Evolutionary conservation across 2,888 invertebrate genomes (phyloP).

Genomic region (Zelleria hepariella): DNA sequence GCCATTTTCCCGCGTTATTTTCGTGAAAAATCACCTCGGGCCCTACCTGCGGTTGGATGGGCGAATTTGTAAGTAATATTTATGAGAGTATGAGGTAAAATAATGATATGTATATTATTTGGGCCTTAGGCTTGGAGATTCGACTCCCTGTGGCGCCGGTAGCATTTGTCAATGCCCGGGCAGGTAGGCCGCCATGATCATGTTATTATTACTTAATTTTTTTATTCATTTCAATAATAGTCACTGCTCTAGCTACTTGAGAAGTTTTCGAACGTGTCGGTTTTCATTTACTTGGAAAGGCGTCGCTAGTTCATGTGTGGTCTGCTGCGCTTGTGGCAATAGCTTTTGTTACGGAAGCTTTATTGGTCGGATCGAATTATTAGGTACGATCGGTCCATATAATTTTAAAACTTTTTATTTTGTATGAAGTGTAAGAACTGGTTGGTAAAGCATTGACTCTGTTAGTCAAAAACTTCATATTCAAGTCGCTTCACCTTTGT

Average conservation of each 20-base stretch:
- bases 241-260: slow-evolving; percentile 22
- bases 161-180: slow-evolving; percentile 60
- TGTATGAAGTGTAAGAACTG: no score
- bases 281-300: slow-evolving; percentile 8
- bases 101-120: slow-evolving; percentile 68
- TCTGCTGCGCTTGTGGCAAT: slow-evolving; percentile 2
- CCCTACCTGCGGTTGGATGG: slow-evolving; percentile 33
- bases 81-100: slow-evolving; percentile 51
- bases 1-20: slow-evolving; percentile 32
- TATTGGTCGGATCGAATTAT: slow-evolving; percentile 10
- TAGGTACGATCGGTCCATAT: no score
- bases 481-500: no score
- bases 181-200: slow-evolving; percentile 52
- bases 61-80: slow-evolving; percentile 55
- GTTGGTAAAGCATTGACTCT: no score
- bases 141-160: slow-evolving; percentile 34
- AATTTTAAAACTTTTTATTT: no score
- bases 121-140: slow-evolving; percentile 37
- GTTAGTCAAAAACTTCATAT: no score
- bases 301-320: slow-evolving; percentile 12
- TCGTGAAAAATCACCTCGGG: slow-evolving; percentile 50
- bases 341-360: background rate
- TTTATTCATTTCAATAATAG: slow-evolving; percentile 46
- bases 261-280: slow-evolving; percentile 6
- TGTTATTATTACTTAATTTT: slow-evolving; percentile 57